Conservation (phyloP, 2,888 invertebrate species). For the Hydriomena furcata region DNA sequence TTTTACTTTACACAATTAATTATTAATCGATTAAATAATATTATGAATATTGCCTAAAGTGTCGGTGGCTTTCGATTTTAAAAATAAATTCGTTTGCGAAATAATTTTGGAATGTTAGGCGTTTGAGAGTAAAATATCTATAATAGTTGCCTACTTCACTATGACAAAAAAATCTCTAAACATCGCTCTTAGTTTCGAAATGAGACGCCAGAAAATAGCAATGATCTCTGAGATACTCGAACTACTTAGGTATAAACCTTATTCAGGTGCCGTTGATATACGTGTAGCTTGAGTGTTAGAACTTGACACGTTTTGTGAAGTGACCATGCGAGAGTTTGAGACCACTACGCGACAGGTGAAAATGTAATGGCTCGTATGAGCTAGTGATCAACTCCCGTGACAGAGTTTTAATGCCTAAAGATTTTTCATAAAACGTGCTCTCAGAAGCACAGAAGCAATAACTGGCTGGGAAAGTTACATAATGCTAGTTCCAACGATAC, state of each 20-base stretch:
- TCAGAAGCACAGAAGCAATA: too few species aligned
- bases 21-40: slow-evolving; percentile 31
- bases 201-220: slow-evolving; percentile 51
- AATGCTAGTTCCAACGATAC: too few species aligned
- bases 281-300: too few species aligned
- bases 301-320: too few species aligned
- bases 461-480: too few species aligned
- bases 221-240: slow-evolving; percentile 57
- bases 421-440: too few species aligned
- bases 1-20: slow-evolving; percentile 29
- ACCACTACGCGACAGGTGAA: too few species aligned
- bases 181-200: slow-evolving; percentile 44
- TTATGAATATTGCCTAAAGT: slow-evolving; percentile 44
- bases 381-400: too few species aligned
- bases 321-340: too few species aligned
- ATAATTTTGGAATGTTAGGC: slow-evolving; percentile 63
- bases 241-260: slow-evolving; percentile 25
- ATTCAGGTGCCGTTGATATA: slow-evolving; percentile 17
- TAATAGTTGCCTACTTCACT: slow-evolving; percentile 9
- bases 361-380: too few species aligned
- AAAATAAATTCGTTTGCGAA: slow-evolving; percentile 43
- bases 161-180: slow-evolving; percentile 11
- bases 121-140: slow-evolving; percentile 37
- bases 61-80: slow-evolving; percentile 57
- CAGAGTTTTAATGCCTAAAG: too few species aligned